Base-by-base conservation (phyloP, 92 coral and sea anemone genomes). In the Porites rus region DNA sequence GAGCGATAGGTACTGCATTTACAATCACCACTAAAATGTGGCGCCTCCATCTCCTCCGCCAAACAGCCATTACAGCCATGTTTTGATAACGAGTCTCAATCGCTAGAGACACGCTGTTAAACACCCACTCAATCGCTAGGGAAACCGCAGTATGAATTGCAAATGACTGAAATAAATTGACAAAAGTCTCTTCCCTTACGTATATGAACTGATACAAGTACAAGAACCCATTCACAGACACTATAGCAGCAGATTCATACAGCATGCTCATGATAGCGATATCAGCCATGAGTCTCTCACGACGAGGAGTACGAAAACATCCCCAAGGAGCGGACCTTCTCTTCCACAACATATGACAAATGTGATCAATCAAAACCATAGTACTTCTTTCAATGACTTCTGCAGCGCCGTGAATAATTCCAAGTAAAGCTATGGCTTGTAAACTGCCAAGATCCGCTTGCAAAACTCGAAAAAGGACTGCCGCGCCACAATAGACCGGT, bases 261-360 rank as follows among this genome's bases (percentile, higher is more conserved):
- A 82, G 13, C 78, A 82, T 82, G 61, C 86, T 82, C 78, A 82
- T 59, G 58, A 82, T 82, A n/a, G 75, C 75, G 74, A 84, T 84
- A 63, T 84, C 88, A 53, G 88, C 88, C 64, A 20, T 84, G 50
- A 84, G 74, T 84, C 88, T 64, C 56, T 84, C 88, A 51, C 84
- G 72, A 72, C 88, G 88, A 51, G 88, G 83, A 50, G 83, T 74
- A 8, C 88, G 88, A 63, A 75, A 84, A 84, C 83, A 19, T 65
- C 88, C 88, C 88, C 88, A 84, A 17, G 88, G 75, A 76, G 54
- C 51, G 31, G 60, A 62, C 3, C 0, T 0, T 78, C 28, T 24
- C 25, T 24, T 0, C 25, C 25, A 24, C 25, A 24, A 24, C 25
- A 24, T 24, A 24, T 24, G n/a, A 17, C 10, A 62, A 8, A 78